Base-by-base conservation (phyloP, 2,888 invertebrate species). In the Griposia aprilina region DNA sequence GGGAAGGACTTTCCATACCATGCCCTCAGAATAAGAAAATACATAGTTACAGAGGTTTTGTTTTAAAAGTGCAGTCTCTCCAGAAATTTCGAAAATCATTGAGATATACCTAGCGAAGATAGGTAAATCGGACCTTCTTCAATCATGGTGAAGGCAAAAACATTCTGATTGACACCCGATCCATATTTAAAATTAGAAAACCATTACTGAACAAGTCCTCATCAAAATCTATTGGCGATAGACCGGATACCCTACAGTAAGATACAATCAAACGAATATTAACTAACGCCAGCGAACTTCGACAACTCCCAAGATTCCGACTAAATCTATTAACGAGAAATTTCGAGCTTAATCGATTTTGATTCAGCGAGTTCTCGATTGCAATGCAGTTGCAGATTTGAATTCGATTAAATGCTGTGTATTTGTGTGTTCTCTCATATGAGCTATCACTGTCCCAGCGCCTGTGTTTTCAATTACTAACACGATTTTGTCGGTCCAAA, bases 301-400 rank as follows among this genome's bases (percentile, higher is more conserved):
- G 74, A 78, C 76, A 76, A 83, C 80, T 75, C 80, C 76, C 80
- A 85, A 88, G 83, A 89, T 84, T 80, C 82, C 67, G 78, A 81
- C 82, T 88, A 86, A 92, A 93, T 92, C 93, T 91, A 93, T 94
- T 90, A 93, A 92, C 91, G 92, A 86, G 91, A 92, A 93, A 92
- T 93, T 91, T 90, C 91, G 91, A 91, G 91, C 87, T 92, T 93
- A 94, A 94, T 94, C 94, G 94, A 93, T 93, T 94, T 93, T 91
- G 92, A 94, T 92, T 94, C 91, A 93, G 91, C 92, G 87, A 90
- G 91, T 90, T 92, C 91, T 91, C 92, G 88, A 93, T 92, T 91
- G 91, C 91, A 91, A 89, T 91, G 91, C 91, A 91, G 90, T 92
- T 90, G 90, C 91, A 91, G 90, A 92, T 92, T 91, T 90, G 87